Base-by-base conservation (phyloP, 2,113 vertebrate species). In the Neotragus pygmaeus region DNA sequence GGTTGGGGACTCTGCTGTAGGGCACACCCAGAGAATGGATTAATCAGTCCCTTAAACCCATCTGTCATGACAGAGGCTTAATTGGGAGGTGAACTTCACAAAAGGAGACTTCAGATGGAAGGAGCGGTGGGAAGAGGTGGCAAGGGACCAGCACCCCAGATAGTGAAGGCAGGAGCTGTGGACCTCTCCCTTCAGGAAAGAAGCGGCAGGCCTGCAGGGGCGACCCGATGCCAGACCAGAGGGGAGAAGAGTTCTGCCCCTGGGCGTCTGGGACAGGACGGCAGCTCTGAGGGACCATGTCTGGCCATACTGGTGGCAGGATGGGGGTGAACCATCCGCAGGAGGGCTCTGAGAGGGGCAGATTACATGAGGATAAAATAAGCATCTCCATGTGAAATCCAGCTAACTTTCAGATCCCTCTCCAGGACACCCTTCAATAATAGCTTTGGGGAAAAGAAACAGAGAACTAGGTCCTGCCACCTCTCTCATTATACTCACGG, bases 61-160 rank as follows among this genome's bases (percentile, higher is more conserved):
- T 97, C 97, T 98, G 94, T 43, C 95, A 75, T 33, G 78, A 86
- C 47, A 73, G 36, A 47, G 83, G 91, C 77, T 96, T 94, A 92
- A 89, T 49, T 94, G 96, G 95, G 94, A 96, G 96, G 82, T 15
- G 39, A 70, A 23, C 82, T 21, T 57, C 93, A 49, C 45, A 92
- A 78, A 87, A 75, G 75, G 55, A 84, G 66, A 5, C 9, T 16
- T 75, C 45, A 73, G 62, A 60, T 21, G 58, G 33, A 45, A 58
- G 27, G 70, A 10, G 23, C 4, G 2, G 13, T 2, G 57, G 12
- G 23, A 43, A 45, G 57, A 51, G 53, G 36, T 55, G 39, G 55
- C 15, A 14, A 89, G 49, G 45, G 30, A 53, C 16, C 27, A 51
- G 70, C 16, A 28, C 27, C 5, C 39, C 11, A 8, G 81, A 39